A percentile compares a stretch with the other conserved stretches of the same genome.
phyloP scores from a whole-genome alignment of 2,113 vertebrate species.

The Aepyceros melampus region DNA sequence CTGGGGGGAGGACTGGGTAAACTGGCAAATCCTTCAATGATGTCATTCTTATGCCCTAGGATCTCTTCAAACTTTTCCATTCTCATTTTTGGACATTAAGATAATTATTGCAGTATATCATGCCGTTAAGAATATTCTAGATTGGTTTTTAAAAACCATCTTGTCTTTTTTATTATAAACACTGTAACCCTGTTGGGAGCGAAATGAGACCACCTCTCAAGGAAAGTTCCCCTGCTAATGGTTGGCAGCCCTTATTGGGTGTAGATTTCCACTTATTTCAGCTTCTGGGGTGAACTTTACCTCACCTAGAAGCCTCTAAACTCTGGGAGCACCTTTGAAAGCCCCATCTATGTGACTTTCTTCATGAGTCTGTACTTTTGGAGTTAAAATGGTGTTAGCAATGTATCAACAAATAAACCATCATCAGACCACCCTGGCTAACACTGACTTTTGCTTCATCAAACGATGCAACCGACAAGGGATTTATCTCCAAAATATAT shows the following conservation, averaged over 20 bases:
- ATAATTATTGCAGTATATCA: not conserved
- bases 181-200: rapidly evolving
- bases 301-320: not conserved
- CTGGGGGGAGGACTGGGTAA: not conserved
- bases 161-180: not conserved
- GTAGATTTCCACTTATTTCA: not conserved
- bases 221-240: not conserved
- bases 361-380: not conserved
- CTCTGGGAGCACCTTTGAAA: not conserved
- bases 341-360: not conserved
- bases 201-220: not conserved
- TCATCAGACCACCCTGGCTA: too few relatives aligned
- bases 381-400: not conserved
- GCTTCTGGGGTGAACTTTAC: not conserved
- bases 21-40: not conserved
- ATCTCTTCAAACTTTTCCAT: not conserved
- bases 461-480: rapidly evolving
- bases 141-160: not conserved
- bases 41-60: not conserved
- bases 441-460: not conserved
- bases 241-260: not conserved
- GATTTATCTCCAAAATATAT: not conserved
- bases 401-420: not conserved
- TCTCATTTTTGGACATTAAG: not conserved
- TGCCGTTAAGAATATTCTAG: not conserved